Base-by-base conservation (phyloP, 2,888 invertebrate genomes). In the Mythimna vitellina region DNA sequence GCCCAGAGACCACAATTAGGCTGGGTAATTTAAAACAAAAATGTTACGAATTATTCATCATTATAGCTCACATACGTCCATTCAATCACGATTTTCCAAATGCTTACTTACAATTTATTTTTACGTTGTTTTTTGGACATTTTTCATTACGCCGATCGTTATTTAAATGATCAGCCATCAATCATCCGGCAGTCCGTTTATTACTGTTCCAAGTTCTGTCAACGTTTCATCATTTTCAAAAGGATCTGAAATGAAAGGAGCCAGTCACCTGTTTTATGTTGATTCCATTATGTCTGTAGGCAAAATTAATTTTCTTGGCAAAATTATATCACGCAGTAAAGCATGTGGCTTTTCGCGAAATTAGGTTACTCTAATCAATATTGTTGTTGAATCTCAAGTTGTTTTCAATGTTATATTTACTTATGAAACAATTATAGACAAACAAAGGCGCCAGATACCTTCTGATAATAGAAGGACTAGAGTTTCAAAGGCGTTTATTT, bases 281-380 rank as follows among this genome's bases (percentile, higher is more conserved):
- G 25, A 76, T 81, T 65, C 53, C 1, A 66, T 78, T 70, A 46
- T 25, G 25, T 60, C 29, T 46, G n/a, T 58, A 38, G 42, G 38
- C 49, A 60, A 78, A 65, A 78, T 75, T 70, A 65, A 77, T 81
- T 73, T 75, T 57, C 69, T 83, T 70, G 46, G 42, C 54, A 67
- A 69, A 69, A 69, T 68, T 6, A 61, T 70, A 64, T 73, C 38
- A 53, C n/a, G 5, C 12, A 53, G 32, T 51, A 29, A 32, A 62
- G 32, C 61, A 63, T 68, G 57, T 71, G 63, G 65, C 62, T 54
- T 71, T 80, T 81, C 66, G 32, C 8, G 12, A 57, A 76, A 76
- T 77, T 46, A 63, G 9, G 64, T 79, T 62, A 77, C 46, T 53
- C 65, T 65, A 51, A 77, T 62, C 54, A 68, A 81, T 81, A 77